phyloP scores from a whole-genome alignment of 2,113 vertebrate species.

The Miniopterus natalensis region DNA sequence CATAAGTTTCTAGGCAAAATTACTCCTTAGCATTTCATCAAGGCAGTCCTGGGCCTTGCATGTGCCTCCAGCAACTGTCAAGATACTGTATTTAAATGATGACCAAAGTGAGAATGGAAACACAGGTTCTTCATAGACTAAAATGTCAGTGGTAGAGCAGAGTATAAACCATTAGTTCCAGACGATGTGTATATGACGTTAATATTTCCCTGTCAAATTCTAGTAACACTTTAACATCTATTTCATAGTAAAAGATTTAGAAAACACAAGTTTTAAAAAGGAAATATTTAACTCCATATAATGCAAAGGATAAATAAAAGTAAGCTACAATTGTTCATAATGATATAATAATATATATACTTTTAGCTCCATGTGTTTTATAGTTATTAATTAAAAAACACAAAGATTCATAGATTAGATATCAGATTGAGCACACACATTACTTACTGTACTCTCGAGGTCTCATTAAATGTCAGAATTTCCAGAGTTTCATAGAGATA shows the following conservation, averaged over 20 bases:
- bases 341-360: neutral
- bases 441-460: neutral
- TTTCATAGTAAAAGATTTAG: neutral
- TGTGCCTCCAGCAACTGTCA: conserved; percentile 49
- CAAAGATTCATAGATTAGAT: neutral
- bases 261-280: neutral
- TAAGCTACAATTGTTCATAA: neutral
- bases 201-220: neutral
- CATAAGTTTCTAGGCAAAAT: neutral
- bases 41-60: neutral
- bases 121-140: neutral
- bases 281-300: neutral
- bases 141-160: conserved; percentile 7
- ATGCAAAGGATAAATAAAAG: neutral
- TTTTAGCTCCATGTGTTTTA: neutral
- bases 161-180: neutral
- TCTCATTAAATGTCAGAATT: neutral
- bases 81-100: conserved; percentile 15
- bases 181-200: neutral
- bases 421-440: neutral
- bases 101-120: conserved; percentile 5
- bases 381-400: neutral
- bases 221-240: neutral
- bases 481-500: neutral
- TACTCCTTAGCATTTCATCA: conserved; percentile 60